A percentile compares a stretch with the other conserved stretches of the same genome.
phyloP scores from a whole-genome alignment of 2,888 invertebrate species.

The Eretmocerus hayati region DNA sequence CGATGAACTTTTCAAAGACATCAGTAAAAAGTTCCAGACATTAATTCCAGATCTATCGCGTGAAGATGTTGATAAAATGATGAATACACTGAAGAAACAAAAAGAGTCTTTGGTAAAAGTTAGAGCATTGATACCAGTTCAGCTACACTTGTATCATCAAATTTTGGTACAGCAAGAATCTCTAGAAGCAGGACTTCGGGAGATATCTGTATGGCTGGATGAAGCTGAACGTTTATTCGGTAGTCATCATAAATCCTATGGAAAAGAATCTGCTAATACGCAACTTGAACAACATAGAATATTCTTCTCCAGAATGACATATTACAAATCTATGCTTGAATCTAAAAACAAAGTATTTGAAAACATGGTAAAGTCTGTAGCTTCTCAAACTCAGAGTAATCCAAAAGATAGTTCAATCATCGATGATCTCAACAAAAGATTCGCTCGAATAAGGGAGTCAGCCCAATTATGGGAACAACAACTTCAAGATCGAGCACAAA shows the following conservation, averaged over 20 bases:
- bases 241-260: constrained; percentile 54
- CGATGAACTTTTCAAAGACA: constrained; percentile 82
- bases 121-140: constrained; percentile 73
- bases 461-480: constrained; percentile 73
- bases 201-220: constrained; percentile 80
- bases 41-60: constrained; percentile 83
- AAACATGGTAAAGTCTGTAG: constrained; percentile 73
- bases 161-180: constrained; percentile 83
- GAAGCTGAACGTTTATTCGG: constrained; percentile 70
- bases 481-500: constrained; percentile 69
- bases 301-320: constrained; percentile 82
- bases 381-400: constrained; percentile 64
- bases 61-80: constrained; percentile 85
- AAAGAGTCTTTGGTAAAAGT: constrained; percentile 82
- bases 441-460: constrained; percentile 68
- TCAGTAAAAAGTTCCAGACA: constrained; percentile 86
- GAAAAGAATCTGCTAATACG: constrained; percentile 66
- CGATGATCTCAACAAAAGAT: constrained; percentile 76
- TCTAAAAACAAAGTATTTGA: constrained; percentile 91
- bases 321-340: constrained; percentile 90
- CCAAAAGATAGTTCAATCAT: constrained; percentile 66
- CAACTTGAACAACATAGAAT: constrained; percentile 75
- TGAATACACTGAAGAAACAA: constrained; percentile 79
- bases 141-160: constrained; percentile 76
- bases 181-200: constrained; percentile 76